These are phyloP conservation scores for Tribolium castaneum DNA, from an alignment of 1,140 invertebrate genomes.

Conservation along the genomic window DNA sequence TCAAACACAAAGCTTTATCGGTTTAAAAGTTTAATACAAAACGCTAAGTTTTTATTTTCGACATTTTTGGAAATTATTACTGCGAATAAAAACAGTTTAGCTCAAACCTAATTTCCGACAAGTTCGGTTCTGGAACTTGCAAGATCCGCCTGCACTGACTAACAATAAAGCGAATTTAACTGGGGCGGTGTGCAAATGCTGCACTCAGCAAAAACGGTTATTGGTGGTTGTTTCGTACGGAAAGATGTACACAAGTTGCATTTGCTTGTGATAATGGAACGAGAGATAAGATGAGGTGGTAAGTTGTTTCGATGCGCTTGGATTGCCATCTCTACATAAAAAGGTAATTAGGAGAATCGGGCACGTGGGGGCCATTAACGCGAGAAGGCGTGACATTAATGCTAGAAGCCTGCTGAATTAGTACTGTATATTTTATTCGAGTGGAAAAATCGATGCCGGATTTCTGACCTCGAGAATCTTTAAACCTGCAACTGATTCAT, in stretches of 20 bases:
- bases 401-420: background rate
- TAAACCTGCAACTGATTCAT: no score
- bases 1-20: background rate
- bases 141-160: constrained; percentile 16
- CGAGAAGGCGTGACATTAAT: background rate
- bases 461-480: no score
- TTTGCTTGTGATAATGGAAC: background rate
- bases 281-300: background rate
- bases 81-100: background rate
- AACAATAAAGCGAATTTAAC: constrained; percentile 21
- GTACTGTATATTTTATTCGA: background rate
- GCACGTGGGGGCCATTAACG: constrained; percentile 12
- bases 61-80: background rate
- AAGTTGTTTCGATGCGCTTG: constrained; percentile 1
- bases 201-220: constrained; percentile 4
- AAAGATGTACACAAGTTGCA: constrained; percentile 16
- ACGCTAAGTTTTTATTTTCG: background rate
- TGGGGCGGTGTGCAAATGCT: background rate
- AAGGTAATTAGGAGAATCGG: constrained; percentile 2
- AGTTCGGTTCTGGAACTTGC: constrained; percentile 12
- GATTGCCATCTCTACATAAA: background rate
- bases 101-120: background rate
- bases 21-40: background rate
- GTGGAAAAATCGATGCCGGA: background rate
- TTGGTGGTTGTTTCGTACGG: background rate